Base-by-base conservation (phyloP, 2,113 vertebrate species). In the Nothoprocta perdicaria region DNA sequence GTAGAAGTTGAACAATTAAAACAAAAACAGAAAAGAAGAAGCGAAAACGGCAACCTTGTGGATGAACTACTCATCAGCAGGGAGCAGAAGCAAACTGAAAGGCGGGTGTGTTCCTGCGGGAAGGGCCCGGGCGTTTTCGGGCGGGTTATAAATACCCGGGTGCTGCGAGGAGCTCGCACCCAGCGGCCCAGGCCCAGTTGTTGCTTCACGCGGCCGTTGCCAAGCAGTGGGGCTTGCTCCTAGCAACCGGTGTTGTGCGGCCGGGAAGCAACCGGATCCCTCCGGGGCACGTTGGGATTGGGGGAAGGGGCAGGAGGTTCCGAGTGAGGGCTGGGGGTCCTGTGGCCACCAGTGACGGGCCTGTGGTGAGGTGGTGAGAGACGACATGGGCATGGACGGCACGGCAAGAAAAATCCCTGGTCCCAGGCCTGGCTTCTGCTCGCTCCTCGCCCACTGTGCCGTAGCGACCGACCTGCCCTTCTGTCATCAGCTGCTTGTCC, bases 201-300 rank as follows among this genome's bases (percentile, higher is more conserved):
- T 94, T 95, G 88, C 92, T 96, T 93, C 46, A 90, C 80, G 88
- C 86, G 82, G 58, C 69, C 81, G 92, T 96, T 96, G 94, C 85
- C 93, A 96, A 68, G 95, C 87, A 74, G 88, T 89, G n/a, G 69
- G 69, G 68, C 92, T 94, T 95, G 81, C 89, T 93, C 94, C 83
- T 96, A 92, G 95, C 95, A 94, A 96, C 94, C 81, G 87, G 90
- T 93, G 92, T 95, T 95, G 88, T 92, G 92, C 78, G 87, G 87
- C 78, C 82, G 63, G 83, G 58, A 96, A 77, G 89, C 90, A 91
- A 85, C 69, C n/a, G 89, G 75, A 92, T 94, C 73, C 93, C 74
- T 71, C 41, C 18, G 92, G 65, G 63, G 68, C 58, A 27, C 79
- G 85, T 86, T 94, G 68, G 84, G 58, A 4, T 0, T 33, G 80